Percentiles rank a stretch among this genome's conserved stretches.
These are phyloP conservation scores for Drosophila pectinifera DNA, from an alignment of 1,140 invertebrate genomes.

Conservation along the genomic window DNA sequence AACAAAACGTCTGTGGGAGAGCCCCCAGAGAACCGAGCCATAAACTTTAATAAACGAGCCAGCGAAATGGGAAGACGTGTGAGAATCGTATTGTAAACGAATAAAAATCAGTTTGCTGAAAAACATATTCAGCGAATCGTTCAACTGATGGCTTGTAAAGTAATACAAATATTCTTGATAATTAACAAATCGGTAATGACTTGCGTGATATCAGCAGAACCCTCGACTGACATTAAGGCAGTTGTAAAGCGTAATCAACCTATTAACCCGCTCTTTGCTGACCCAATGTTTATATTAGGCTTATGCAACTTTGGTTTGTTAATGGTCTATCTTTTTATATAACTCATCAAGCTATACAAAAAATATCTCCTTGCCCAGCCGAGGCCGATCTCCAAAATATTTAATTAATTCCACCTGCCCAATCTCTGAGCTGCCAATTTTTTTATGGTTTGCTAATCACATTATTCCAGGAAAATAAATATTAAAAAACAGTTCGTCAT, in stretches of 20 bases:
- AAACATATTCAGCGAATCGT: constrained; percentile 16
- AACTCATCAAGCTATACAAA: constrained; percentile 1
- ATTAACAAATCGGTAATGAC: constrained; percentile 35
- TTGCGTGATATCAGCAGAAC: constrained; percentile 26
- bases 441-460: too few relatives aligned
- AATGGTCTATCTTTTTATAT: constrained; percentile 3
- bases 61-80: constrained; percentile 33
- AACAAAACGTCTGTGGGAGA: constrained; percentile 33
- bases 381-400: neutral
- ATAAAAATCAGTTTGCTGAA: constrained; percentile 34
- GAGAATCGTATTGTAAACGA: constrained; percentile 35
- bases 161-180: constrained; percentile 43
- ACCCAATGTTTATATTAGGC: constrained; percentile 4
- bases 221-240: constrained; percentile 6
- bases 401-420: neutral
- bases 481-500: neutral
- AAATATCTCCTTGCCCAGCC: neutral
- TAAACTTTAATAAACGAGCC: constrained; percentile 33
- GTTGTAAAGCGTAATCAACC: constrained; percentile 19
- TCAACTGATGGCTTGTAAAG: constrained; percentile 16
- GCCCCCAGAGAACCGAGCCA: constrained; percentile 19
- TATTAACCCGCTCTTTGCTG: constrained; percentile 4
- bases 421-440: too few relatives aligned
- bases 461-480: neutral
- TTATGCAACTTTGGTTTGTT: constrained; percentile 21